Evolutionary conservation across 2,888 invertebrate genomes (phyloP).

Genomic region (Epinotia brunnichana): DNA sequence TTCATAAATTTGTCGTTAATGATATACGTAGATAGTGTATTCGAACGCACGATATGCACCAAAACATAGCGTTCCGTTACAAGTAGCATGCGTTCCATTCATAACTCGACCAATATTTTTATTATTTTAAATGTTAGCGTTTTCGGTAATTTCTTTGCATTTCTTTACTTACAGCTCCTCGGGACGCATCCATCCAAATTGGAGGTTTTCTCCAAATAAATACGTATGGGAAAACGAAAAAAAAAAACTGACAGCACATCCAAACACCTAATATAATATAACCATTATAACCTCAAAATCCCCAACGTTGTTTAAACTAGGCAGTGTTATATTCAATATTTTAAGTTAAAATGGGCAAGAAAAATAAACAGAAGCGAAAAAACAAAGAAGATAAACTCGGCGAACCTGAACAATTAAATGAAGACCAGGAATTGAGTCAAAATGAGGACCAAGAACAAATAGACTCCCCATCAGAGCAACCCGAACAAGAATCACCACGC

Average conservation of each 20-base stretch:
- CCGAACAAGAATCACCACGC: conserved; percentile 37
- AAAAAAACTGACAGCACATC: not conserved
- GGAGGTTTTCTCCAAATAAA: too few relatives aligned
- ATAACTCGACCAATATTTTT: not conserved
- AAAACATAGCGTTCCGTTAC: conserved; percentile 34
- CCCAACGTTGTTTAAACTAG: conserved; percentile 5
- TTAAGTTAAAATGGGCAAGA: conserved; percentile 53
- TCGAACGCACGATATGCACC: conserved; percentile 25
- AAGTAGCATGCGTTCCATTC: conserved; percentile 12
- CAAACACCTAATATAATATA: conserved; percentile 12
- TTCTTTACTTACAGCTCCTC: not conserved
- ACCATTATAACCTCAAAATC: conserved; percentile 35
- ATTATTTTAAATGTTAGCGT: conserved; percentile 12
- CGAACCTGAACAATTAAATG: conserved; percentile 26
- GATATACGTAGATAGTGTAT: conserved; percentile 5
- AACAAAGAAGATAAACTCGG: conserved; percentile 23
- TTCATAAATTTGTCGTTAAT: not conserved
- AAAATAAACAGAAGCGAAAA: conserved; percentile 57
- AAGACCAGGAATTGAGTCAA: conserved; percentile 43
- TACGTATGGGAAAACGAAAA: too few relatives aligned
- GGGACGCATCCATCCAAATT: too few relatives aligned
- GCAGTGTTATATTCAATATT: not conserved
- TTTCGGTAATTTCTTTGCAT: not conserved
- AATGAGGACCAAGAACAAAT: conserved; percentile 29
- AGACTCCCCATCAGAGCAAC: conserved; percentile 49